These are phyloP conservation scores for Myopa tessellatipennis DNA, from an alignment of 2,888 invertebrate genomes.

Conservation along the genomic window DNA sequence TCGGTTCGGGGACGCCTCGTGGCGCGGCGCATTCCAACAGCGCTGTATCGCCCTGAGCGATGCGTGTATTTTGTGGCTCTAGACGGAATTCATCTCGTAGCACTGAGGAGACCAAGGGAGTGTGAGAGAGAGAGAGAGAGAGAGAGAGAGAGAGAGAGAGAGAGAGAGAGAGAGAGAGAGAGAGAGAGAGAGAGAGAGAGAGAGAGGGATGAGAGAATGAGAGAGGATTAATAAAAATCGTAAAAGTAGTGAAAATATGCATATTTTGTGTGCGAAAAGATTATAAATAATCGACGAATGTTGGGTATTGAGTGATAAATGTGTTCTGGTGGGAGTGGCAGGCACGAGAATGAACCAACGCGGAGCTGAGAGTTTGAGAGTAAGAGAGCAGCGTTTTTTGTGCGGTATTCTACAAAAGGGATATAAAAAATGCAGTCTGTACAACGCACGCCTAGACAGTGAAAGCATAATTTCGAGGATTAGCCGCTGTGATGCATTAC, in stretches of 20 bases:
- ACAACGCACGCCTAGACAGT: slow-evolving; percentile 35
- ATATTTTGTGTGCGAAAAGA: slow-evolving; percentile 23
- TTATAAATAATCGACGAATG: slow-evolving; percentile 41
- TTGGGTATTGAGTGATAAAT: slow-evolving; percentile 38
- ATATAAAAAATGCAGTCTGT: background rate
- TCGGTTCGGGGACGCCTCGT: slow-evolving; percentile 88
- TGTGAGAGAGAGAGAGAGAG: slow-evolving; percentile 16
- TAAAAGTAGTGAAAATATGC: slow-evolving; percentile 29
- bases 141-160: background rate
- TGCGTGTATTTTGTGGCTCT: slow-evolving; percentile 84
- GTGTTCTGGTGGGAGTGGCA: slow-evolving; percentile 12
- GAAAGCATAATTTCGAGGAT: slow-evolving; percentile 36
- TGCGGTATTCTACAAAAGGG: background rate
- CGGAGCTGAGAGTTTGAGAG: background rate
- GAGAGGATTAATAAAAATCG: slow-evolving; percentile 11
- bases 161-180: slow-evolving; percentile 9
- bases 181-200: slow-evolving; percentile 18
- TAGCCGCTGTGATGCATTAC: slow-evolving; percentile 25
- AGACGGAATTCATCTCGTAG: slow-evolving; percentile 89
- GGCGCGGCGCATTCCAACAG: slow-evolving; percentile 90
- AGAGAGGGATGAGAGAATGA: background rate
- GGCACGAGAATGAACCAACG: background rate
- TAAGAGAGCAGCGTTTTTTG: background rate
- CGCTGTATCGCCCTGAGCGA: slow-evolving; percentile 86
- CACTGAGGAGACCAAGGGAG: slow-evolving; percentile 71